phyloP scores from a whole-genome alignment of 1,140 invertebrate genomes.

The Eurosta solidaginis region DNA sequence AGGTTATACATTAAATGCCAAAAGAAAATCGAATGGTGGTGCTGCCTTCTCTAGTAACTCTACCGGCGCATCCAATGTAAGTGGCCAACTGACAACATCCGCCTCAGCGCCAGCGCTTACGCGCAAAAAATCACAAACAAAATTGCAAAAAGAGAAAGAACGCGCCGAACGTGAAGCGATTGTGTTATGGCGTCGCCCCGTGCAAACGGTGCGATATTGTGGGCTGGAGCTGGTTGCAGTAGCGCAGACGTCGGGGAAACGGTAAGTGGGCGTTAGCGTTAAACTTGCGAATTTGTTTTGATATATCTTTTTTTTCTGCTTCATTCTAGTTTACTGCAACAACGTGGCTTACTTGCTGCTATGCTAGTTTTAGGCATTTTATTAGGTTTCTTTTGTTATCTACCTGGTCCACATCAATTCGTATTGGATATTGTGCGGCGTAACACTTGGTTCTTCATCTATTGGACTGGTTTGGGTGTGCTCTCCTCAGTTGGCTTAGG shows the following conservation, averaged over 20 bases:
- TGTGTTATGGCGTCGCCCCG: conserved; percentile 85
- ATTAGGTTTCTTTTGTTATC: conserved; percentile 59
- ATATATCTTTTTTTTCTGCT: conserved; percentile 18
- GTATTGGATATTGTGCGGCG: conserved; percentile 59
- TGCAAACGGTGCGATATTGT: conserved; percentile 85
- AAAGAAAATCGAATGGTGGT: conserved; percentile 37
- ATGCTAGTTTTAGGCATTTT: conserved; percentile 59
- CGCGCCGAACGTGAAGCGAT: conserved; percentile 67
- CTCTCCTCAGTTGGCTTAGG: conserved; percentile 97
- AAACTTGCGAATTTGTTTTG: not conserved
- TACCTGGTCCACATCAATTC: conserved; percentile 61
- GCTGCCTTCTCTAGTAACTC: not conserved
- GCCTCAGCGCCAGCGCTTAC: conserved; percentile 33
- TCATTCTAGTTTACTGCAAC: conserved; percentile 62
- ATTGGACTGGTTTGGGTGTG: conserved; percentile 95
- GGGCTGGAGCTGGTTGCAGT: conserved; percentile 73
- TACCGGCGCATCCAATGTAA: not conserved
- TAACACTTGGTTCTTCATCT: conserved; percentile 77
- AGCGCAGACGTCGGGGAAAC: conserved; percentile 65
- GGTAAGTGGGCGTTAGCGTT: conserved; percentile 46
- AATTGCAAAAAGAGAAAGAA: conserved; percentile 59
- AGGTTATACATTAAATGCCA: conserved; percentile 7
- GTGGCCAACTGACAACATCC: not conserved
- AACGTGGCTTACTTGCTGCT: conserved; percentile 60
- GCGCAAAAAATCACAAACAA: conserved; percentile 38